These are phyloP conservation scores for Drosophila limbata DNA, from an alignment of 2,888 invertebrate genomes.

Conservation along the genomic window DNA sequence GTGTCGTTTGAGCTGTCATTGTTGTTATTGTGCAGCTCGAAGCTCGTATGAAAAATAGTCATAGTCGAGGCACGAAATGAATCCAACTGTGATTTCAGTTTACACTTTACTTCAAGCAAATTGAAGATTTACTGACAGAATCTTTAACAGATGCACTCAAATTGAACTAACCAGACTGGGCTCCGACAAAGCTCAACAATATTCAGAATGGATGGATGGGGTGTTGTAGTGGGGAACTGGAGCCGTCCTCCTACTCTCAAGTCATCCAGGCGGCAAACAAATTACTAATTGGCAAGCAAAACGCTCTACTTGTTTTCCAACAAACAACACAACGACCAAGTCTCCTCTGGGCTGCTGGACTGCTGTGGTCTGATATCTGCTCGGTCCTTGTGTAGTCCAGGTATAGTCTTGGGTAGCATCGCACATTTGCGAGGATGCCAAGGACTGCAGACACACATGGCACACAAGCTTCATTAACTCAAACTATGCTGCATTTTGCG, in stretches of 20 bases:
- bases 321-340: constrained; percentile 61
- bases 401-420: constrained; percentile 8
- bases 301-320: constrained; percentile 76
- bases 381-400: constrained; percentile 5
- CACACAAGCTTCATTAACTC: constrained; percentile 78
- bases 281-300: constrained; percentile 80
- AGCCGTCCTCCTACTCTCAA: constrained; percentile 8
- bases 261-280: constrained; percentile 67
- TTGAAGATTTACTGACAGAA: constrained; percentile 7
- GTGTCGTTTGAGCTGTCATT: constrained; percentile 22
- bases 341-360: constrained; percentile 28
- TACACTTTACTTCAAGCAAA: background rate
- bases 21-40: background rate
- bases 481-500: constrained; percentile 80
- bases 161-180: background rate
- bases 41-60: constrained; percentile 2
- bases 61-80: background rate
- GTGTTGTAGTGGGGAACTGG: background rate
- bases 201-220: background rate
- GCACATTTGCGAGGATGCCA: constrained; percentile 20
- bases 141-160: constrained; percentile 3
- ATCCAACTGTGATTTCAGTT: constrained; percentile 8
- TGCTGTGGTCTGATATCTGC: constrained; percentile 19
- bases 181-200: background rate
- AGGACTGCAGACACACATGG: constrained; percentile 51